Percentiles rank a stretch among this genome's conserved stretches.
These are phyloP conservation scores for Epiblema foenella DNA, from an alignment of 2,888 invertebrate species.

Conservation along the genomic window DNA sequence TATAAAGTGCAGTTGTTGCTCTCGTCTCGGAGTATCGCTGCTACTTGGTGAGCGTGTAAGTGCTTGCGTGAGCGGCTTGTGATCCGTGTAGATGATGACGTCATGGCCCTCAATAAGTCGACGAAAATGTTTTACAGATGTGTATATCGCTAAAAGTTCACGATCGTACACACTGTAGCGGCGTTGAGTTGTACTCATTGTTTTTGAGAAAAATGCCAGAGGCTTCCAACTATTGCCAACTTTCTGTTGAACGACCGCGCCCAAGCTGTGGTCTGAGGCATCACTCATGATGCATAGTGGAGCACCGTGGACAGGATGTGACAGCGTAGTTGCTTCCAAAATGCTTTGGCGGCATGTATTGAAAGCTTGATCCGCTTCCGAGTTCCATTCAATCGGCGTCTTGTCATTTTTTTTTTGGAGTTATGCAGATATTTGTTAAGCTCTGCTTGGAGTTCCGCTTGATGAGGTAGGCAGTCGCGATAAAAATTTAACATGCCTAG, in stretches of 20 bases:
- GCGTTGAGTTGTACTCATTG: slow-evolving; percentile 6
- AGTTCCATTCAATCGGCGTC: too few relatives aligned
- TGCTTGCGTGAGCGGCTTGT: slow-evolving; percentile 46
- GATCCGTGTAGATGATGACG: slow-evolving; percentile 45
- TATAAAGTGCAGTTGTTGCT: slow-evolving; percentile 47
- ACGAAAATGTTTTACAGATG: not conserved
- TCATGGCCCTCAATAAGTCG: slow-evolving; percentile 16
- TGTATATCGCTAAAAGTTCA: slow-evolving; percentile 18
- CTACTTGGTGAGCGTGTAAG: slow-evolving; percentile 37
- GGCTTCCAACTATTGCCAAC: slow-evolving; percentile 3
- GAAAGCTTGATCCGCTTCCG: slow-evolving; percentile 14
- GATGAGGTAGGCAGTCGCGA: slow-evolving; percentile 17
- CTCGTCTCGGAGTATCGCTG: slow-evolving; percentile 45
- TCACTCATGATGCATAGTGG: slow-evolving; percentile 6
- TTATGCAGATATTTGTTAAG: slow-evolving; percentile 5
- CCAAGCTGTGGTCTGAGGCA: not conserved
- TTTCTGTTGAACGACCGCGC: not conserved
- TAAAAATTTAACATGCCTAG: slow-evolving; percentile 31
- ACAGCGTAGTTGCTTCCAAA: slow-evolving; percentile 20
- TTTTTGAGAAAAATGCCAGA: slow-evolving; percentile 17
- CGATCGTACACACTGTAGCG: slow-evolving; percentile 21
- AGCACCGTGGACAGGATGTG: slow-evolving; percentile 6
- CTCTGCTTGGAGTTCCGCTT: not conserved
- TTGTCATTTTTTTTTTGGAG: slow-evolving; percentile 14
- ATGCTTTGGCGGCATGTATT: slow-evolving; percentile 21